A percentile compares a stretch with the other conserved stretches of the same genome.
Conservation (phyloP, 2,888 invertebrate species). For the Augiades crinisus region DNA sequence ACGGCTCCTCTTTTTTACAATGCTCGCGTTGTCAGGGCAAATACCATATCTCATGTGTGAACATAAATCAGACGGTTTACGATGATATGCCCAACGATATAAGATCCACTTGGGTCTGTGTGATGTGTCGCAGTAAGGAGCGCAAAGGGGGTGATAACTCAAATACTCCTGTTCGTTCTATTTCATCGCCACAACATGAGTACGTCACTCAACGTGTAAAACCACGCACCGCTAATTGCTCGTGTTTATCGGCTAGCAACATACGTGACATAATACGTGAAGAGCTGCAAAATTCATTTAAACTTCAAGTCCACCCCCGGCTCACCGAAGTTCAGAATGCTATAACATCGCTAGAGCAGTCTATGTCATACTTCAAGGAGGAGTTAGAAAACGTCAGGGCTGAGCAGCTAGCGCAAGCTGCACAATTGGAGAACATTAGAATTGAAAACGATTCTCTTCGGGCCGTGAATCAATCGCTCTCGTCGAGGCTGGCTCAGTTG, state of each 20-base stretch:
- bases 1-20: constrained; percentile 14
- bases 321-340: neutral
- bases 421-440: neutral
- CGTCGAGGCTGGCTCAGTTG: neutral
- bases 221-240: neutral
- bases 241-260: neutral
- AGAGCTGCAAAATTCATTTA: neutral
- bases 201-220: neutral
- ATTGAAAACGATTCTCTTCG: neutral
- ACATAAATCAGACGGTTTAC: neutral
- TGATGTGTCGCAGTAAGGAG: neutral
- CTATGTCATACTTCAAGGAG: neutral
- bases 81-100: neutral
- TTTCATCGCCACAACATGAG: neutral
- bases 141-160: neutral
- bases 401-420: neutral
- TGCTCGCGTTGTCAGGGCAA: neutral
- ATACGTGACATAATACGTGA: neutral
- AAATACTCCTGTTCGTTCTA: neutral
- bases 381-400: neutral
- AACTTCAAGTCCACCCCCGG: neutral
- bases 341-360: neutral
- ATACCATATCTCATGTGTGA: neutral
- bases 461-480: neutral
- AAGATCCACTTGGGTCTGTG: neutral